Percentiles rank a stretch among this genome's conserved stretches.
phyloP scores from a whole-genome alignment of 2,888 invertebrate species.

The Callosobruchus maculatus region DNA sequence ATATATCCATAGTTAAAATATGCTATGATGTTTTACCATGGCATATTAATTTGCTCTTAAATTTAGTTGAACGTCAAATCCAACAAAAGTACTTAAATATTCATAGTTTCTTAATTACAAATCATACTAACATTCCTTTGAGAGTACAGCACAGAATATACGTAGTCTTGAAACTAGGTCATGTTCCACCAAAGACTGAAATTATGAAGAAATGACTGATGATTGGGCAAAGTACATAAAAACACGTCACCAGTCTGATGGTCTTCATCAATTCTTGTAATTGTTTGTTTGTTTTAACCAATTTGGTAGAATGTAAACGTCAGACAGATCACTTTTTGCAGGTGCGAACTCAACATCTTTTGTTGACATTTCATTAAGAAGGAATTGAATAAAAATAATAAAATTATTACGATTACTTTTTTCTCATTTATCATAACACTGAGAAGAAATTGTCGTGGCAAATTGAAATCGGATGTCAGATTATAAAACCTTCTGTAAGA shows the following conservation, averaged over 20 bases:
- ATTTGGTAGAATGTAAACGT: background rate
- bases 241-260: background rate
- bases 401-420: background rate
- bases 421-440: background rate
- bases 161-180: background rate
- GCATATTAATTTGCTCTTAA: too few relatives aligned
- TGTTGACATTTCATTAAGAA: background rate
- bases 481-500: too few relatives aligned
- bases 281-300: background rate
- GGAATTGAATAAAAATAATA: background rate
- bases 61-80: too few relatives aligned
- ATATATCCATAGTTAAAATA: too few relatives aligned
- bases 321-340: background rate
- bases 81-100: too few relatives aligned
- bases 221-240: background rate
- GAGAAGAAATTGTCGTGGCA: background rate
- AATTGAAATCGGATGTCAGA: background rate
- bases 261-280: background rate
- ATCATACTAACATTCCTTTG: background rate
- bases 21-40: too few relatives aligned
- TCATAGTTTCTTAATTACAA: too few relatives aligned
- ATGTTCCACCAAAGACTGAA: background rate
- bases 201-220: background rate
- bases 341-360: background rate
- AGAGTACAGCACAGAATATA: background rate